Evolutionary conservation across 2,888 invertebrate species (phyloP).

Genomic region (Subacronicta megacephala): DNA sequence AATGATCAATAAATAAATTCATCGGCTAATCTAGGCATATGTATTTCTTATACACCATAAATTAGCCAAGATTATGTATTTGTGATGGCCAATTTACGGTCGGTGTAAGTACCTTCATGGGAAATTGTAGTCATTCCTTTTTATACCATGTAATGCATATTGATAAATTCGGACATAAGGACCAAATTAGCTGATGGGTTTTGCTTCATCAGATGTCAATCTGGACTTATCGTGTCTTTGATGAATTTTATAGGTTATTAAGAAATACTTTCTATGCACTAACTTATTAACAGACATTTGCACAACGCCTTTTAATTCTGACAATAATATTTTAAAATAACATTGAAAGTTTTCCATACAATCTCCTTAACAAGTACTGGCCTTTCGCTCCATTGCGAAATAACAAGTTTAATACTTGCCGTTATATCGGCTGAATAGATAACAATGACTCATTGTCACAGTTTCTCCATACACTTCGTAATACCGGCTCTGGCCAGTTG

Average conservation of each 20-base stretch:
- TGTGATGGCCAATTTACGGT: neutral
- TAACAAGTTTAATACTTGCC: conserved; percentile 43
- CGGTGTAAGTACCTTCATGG: neutral
- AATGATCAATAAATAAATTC: conserved; percentile 2
- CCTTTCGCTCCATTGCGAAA: conserved; percentile 51
- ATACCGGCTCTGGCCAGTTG: conserved; percentile 10
- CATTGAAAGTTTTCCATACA: conserved; percentile 25
- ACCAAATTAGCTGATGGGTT: neutral
- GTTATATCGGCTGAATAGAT: conserved; percentile 53
- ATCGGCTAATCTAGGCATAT: conserved; percentile 2
- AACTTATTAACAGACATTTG: conserved; percentile 7
- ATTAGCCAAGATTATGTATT: conserved; percentile 4
- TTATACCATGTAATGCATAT: conserved; percentile 3
- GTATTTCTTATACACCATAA: conserved; percentile 15
- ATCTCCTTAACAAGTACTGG: conserved; percentile 41
- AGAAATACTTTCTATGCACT: neutral
- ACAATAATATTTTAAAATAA: conserved; percentile 21
- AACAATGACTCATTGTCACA: conserved; percentile 57
- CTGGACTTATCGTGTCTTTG: too few relatives aligned
- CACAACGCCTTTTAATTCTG: neutral
- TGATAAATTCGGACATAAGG: conserved; percentile 1
- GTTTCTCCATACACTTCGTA: conserved; percentile 41
- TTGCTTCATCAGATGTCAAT: too few relatives aligned
- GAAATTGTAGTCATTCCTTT: neutral
- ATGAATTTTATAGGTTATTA: neutral